Conservation (phyloP, 2,888 invertebrate species). For the Hydriomena furcata region DNA sequence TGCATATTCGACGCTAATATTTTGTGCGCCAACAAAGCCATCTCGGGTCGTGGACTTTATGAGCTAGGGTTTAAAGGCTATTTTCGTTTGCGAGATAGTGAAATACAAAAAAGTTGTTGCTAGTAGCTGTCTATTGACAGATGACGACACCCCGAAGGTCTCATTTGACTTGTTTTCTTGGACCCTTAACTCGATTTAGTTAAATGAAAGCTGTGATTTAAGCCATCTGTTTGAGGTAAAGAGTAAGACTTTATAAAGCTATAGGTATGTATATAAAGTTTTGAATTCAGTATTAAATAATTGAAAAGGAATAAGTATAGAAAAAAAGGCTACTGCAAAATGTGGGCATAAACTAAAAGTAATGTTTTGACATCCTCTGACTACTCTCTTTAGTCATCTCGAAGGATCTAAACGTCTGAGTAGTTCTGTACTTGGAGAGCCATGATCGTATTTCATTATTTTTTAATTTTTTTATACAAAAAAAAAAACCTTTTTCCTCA, state of each 20-base stretch:
- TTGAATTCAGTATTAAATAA: no score
- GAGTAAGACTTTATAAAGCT: conserved; percentile 17
- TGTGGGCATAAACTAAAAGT: no score
- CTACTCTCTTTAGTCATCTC: no score
- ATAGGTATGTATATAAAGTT: no score
- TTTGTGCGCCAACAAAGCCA: conserved; percentile 23
- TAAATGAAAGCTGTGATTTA: conserved; percentile 60
- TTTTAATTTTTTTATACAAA: no score
- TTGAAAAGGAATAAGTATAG: no score
- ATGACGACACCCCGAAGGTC: conserved; percentile 65
- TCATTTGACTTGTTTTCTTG: conserved; percentile 68
- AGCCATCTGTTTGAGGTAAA: conserved; percentile 48
- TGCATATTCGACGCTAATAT: conserved; percentile 15
- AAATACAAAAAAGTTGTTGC: conserved; percentile 38
- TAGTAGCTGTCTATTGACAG: conserved; percentile 64
- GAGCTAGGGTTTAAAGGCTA: conserved; percentile 29
- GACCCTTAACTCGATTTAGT: conserved; percentile 69
- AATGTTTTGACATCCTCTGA: no score
- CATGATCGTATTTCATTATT: no score
- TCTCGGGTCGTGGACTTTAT: conserved; percentile 34
- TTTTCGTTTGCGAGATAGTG: conserved; percentile 33
- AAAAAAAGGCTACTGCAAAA: no score
- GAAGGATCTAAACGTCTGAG: no score
- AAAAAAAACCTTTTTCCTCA: no score
- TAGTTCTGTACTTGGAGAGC: no score